phyloP scores from a whole-genome alignment of 2,797 vertebrate species.

The Loris lydekkerianus region DNA sequence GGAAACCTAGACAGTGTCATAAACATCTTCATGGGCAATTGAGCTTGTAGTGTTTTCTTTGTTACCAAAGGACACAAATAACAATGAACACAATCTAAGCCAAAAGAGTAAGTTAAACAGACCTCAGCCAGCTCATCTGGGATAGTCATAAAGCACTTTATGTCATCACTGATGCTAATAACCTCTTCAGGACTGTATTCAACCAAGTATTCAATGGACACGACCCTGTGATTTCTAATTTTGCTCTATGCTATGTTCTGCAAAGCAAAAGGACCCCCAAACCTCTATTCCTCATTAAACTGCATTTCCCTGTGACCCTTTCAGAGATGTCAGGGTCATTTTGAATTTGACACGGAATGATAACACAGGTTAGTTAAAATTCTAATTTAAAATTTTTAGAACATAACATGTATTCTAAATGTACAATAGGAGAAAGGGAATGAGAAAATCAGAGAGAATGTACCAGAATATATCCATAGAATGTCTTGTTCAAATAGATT shows the following conservation, averaged over 20 bases:
- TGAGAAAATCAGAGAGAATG: background rate
- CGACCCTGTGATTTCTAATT: background rate
- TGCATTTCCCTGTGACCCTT: background rate
- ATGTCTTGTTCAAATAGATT: background rate
- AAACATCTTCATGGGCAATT: background rate
- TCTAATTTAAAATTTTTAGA: background rate
- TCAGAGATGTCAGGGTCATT: background rate
- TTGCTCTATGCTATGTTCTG: background rate
- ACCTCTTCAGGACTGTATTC: background rate
- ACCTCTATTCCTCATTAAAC: background rate
- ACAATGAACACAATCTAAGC: background rate
- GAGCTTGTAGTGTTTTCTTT: background rate
- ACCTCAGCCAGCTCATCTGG: no score
- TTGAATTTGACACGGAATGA: background rate
- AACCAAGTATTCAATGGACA: background rate
- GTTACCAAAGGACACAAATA: background rate
- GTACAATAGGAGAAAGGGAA: background rate
- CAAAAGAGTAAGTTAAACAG: background rate
- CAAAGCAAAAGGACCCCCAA: background rate
- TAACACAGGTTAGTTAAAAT: conserved; percentile 1
- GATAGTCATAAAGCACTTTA: background rate
- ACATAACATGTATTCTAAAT: background rate
- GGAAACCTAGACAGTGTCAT: background rate
- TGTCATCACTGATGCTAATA: no score
- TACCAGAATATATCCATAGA: background rate